Evolutionary conservation across 1,140 invertebrate genomes (phyloP).

Genomic region (Procambarus virginalis): DNA sequence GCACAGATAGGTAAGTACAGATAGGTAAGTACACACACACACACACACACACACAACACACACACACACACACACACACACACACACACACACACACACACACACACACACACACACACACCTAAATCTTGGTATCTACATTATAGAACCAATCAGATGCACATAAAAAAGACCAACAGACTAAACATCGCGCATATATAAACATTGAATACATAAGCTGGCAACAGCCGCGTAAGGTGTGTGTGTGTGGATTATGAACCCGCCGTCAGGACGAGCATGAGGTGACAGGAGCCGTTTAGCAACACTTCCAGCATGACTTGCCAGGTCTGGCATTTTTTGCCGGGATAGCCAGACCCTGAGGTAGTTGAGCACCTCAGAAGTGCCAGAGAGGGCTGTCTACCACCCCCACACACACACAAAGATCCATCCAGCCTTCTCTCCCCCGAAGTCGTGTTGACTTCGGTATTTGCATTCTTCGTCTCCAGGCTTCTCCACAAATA

Average conservation of each 20-base stretch:
- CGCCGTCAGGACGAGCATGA: neutral
- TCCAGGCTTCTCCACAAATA: conserved; percentile 50
- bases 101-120: neutral
- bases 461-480: conserved; percentile 49
- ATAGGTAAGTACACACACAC: no score
- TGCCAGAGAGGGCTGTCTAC: neutral
- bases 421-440: neutral
- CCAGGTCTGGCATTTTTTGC: conserved; percentile 19
- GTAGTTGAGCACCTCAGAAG: conserved; percentile 3
- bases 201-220: neutral
- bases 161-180: conserved; percentile 4
- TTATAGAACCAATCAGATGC: conserved; percentile 30
- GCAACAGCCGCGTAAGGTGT: neutral
- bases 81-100: no score
- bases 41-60: no score
- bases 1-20: no score
- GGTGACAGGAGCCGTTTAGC: conserved; percentile 32
- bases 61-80: no score
- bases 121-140: neutral
- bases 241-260: conserved; percentile 12
- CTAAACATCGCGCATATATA: conserved; percentile 18
- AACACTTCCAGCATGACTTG: conserved; percentile 33
- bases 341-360: neutral
- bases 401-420: neutral
- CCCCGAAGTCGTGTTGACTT: conserved; percentile 32